Evolutionary conservation across 2,888 invertebrate species (phyloP).

Genomic region (Trimorus sp.): DNA sequence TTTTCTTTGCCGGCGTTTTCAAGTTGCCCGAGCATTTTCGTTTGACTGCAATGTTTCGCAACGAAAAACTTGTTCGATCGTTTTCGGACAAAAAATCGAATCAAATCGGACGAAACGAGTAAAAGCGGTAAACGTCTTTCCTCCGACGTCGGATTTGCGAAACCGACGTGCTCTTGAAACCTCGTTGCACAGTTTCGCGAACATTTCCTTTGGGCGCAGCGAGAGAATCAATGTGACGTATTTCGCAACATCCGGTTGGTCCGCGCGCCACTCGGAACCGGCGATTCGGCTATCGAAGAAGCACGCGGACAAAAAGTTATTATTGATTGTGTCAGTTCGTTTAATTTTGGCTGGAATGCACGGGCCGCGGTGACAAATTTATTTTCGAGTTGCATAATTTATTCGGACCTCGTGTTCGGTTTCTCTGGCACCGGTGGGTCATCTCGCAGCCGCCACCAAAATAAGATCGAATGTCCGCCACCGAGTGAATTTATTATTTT

Average conservation of each 20-base stretch:
- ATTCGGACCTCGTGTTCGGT: conserved; percentile 6
- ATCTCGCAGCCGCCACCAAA: conserved; percentile 11
- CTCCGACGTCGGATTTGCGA: conserved; percentile 7
- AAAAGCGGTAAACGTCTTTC: not conserved
- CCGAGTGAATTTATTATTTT: conserved; percentile 28
- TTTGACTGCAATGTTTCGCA: no score
- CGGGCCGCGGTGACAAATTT: not conserved
- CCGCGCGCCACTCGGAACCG: not conserved
- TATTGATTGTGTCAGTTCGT: no score
- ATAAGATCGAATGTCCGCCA: conserved; percentile 18
- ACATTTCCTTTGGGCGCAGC: conserved; percentile 50
- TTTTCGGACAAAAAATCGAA: not conserved
- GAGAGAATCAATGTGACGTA: conserved; percentile 50
- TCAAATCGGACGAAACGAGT: not conserved
- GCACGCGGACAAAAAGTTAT: not conserved
- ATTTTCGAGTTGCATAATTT: conserved; percentile 26
- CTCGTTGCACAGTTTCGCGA: conserved; percentile 44
- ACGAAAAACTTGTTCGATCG: no score
- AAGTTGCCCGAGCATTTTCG: no score
- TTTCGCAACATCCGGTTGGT: conserved; percentile 42
- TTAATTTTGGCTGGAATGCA: no score
- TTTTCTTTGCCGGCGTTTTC: no score
- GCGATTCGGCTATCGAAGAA: not conserved
- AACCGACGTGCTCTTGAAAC: conserved; percentile 39
- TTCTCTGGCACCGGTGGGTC: no score